Evolutionary conservation across 2,113 vertebrate species (phyloP).

Genomic region (Epinephelus lanceolatus): DNA sequence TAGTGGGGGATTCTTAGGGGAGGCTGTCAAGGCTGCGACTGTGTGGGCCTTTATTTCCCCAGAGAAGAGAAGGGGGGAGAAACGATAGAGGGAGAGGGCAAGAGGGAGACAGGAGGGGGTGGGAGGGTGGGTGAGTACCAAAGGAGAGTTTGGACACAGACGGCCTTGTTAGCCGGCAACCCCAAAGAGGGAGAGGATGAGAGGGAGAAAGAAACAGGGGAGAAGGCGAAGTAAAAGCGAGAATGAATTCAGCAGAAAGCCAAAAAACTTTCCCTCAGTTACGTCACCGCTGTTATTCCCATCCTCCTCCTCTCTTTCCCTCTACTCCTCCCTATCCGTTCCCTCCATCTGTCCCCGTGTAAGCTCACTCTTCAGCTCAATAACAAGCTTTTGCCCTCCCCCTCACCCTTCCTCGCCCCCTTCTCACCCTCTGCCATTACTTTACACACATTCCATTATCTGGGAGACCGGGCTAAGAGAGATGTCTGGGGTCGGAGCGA

Average conservation of each 20-base stretch:
- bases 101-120: conserved; percentile 55
- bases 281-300: conserved; percentile 76
- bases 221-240: conserved; percentile 58
- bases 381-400: conserved; percentile 71
- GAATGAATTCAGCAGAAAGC: conserved; percentile 59
- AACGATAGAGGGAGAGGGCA: conserved; percentile 74
- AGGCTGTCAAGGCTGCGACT: conserved; percentile 86
- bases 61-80: conserved; percentile 67
- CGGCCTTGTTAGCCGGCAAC: conserved; percentile 78
- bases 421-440: conserved; percentile 69
- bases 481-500: conserved; percentile 75
- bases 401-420: conserved; percentile 51
- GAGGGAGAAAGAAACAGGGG: conserved; percentile 58
- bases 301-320: conserved; percentile 50
- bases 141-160: conserved; percentile 84
- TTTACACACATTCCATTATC: conserved; percentile 80
- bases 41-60: conserved; percentile 84
- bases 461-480: conserved; percentile 71
- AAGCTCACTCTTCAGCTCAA: conserved; percentile 71
- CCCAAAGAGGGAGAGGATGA: conserved; percentile 72
- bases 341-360: conserved; percentile 66
- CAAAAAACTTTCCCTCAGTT: conserved; percentile 68
- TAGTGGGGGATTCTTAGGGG: conserved; percentile 79
- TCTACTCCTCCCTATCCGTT: conserved; percentile 58
- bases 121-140: conserved; percentile 42